Conservation (phyloP, 2,888 invertebrate species). For the Drosophila paracracens region DNA sequence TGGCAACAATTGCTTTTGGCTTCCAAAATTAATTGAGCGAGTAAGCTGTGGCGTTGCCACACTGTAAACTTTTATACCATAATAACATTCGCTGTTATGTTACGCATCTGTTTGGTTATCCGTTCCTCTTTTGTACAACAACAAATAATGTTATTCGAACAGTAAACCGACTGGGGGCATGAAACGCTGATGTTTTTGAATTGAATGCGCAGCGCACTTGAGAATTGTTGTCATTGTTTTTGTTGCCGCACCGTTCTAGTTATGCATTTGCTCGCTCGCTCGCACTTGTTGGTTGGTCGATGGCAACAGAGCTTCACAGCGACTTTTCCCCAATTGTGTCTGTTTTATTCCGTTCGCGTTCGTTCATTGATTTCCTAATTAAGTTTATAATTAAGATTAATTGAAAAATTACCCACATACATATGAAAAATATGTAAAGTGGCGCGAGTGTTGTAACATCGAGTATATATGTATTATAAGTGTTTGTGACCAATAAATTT, state of each 20-base stretch:
- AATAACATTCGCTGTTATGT: constrained; percentile 17
- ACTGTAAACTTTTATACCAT: not conserved
- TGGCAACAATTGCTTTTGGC: not conserved
- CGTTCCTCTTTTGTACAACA: constrained; percentile 23
- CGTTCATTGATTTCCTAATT: constrained; percentile 84
- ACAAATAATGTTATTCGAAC: constrained; percentile 43
- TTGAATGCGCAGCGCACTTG: constrained; percentile 61
- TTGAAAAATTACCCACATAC: constrained; percentile 83
- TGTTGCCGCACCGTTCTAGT: constrained; percentile 55
- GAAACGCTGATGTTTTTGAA: constrained; percentile 34
- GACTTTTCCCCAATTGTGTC: constrained; percentile 78
- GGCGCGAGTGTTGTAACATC: constrained; percentile 58
- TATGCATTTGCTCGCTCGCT: constrained; percentile 55
- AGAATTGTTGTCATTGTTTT: constrained; percentile 72
- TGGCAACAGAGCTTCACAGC: constrained; percentile 15
- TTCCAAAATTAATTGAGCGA: not conserved
- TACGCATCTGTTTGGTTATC: constrained; percentile 29
- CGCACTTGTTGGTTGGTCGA: constrained; percentile 54
- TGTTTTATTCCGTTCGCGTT: constrained; percentile 73
- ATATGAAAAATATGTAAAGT: constrained; percentile 54
- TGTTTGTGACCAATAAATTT: constrained; percentile 54
- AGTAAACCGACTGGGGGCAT: constrained; percentile 39
- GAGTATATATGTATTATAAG: constrained; percentile 29
- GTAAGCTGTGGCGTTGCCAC: not conserved
- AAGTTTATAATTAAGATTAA: constrained; percentile 85